Percentiles rank a stretch among this genome's conserved stretches.
These are phyloP conservation scores for Ictidomys tridecemlineatus DNA, from an alignment of 2,113 vertebrate species.

Conservation along the genomic window DNA sequence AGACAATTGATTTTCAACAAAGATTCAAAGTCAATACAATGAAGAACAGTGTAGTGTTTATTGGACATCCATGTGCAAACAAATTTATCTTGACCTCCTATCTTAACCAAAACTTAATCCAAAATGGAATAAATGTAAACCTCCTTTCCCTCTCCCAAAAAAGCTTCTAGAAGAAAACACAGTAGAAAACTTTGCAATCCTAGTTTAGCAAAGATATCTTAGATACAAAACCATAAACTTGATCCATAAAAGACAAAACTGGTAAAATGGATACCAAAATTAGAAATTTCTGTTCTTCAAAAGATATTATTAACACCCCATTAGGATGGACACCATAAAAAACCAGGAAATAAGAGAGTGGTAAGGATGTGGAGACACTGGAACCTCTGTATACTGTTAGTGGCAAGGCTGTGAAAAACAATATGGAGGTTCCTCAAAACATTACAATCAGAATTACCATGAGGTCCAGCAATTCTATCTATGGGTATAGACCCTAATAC, in stretches of 20 bases:
- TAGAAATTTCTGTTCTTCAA: conserved; percentile 35
- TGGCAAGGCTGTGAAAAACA: background rate
- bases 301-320: background rate
- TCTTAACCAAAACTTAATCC: background rate
- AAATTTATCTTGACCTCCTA: background rate
- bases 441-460: background rate
- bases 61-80: background rate
- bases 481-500: background rate
- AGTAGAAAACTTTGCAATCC: background rate
- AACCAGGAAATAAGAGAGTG: background rate
- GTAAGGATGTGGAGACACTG: background rate
- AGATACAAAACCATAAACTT: background rate
- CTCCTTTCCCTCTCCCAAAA: background rate
- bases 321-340: background rate
- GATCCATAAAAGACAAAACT: background rate
- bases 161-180: conserved; percentile 7
- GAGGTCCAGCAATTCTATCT: background rate
- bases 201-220: background rate
- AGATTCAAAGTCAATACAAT: conserved; percentile 12
- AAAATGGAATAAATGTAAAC: background rate
- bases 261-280: background rate
- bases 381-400: background rate
- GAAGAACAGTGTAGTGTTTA: background rate
- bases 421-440: background rate
- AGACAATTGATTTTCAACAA: conserved; percentile 54